These are phyloP conservation scores for Stylophora pistillata DNA, from an alignment of 64 coral and sea anemone species.

Conservation along the genomic window DNA sequence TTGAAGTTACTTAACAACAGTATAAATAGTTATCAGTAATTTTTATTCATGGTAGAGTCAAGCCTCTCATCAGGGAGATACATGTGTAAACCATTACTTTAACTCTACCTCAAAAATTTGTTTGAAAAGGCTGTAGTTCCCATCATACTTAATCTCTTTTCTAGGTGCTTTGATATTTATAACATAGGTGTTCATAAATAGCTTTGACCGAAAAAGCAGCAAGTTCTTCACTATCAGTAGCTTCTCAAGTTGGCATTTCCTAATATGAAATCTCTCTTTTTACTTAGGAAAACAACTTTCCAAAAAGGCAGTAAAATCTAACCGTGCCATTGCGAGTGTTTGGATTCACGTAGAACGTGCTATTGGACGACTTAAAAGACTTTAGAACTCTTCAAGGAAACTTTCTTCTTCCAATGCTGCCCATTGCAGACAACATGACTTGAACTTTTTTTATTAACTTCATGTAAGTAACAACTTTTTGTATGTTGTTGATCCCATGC, in stretches of 20 bases:
- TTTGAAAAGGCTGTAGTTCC: too few species aligned
- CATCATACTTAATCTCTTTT: too few species aligned
- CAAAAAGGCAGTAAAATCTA: constrained; percentile 43
- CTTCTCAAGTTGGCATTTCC: background rate
- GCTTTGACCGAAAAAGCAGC: background rate
- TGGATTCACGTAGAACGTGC: constrained; percentile 45
- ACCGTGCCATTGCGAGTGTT: constrained; percentile 42
- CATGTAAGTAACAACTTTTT: too few species aligned
- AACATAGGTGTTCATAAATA: background rate
- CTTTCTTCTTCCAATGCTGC: constrained; percentile 49
- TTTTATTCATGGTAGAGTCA: too few species aligned
- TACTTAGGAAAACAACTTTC: constrained; percentile 9
- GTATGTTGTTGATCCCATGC: too few species aligned
- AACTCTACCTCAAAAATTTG: too few species aligned
- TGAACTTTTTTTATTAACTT: too few species aligned
- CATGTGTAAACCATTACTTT: too few species aligned
- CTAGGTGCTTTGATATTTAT: too few species aligned
- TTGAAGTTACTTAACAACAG: too few species aligned
- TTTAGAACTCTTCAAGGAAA: constrained; percentile 69
- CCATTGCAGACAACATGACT: constrained; percentile 61
- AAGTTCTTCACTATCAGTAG: background rate
- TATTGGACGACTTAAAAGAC: constrained; percentile 48
- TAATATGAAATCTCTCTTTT: background rate
- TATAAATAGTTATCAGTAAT: background rate
- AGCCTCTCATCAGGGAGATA: too few species aligned